Evolutionary conservation across 2,113 vertebrate genomes (phyloP).

Genomic region (Sterrhoptilus dennistouni): DNA sequence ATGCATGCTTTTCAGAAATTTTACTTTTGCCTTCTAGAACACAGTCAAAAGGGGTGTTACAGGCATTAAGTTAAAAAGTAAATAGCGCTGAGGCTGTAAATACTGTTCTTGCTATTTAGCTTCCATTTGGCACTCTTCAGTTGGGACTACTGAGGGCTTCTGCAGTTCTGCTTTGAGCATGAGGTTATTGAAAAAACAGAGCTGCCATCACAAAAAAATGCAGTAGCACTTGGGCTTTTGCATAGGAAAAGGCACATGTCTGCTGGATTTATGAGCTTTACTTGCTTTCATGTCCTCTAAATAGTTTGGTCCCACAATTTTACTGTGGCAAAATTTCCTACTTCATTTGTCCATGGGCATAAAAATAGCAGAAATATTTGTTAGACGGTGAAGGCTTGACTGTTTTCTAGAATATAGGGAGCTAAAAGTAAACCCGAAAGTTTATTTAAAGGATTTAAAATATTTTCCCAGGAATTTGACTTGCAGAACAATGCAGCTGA

Average conservation of each 20-base stretch:
- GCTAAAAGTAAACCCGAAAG: background rate
- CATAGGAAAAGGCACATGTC: background rate
- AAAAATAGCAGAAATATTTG: background rate
- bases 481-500: background rate
- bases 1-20: background rate
- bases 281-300: background rate
- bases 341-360: background rate
- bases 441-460: background rate
- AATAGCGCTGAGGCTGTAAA: background rate
- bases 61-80: background rate
- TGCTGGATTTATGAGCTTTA: background rate
- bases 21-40: background rate
- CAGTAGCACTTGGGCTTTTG: background rate
- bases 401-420: background rate
- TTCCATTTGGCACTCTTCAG: background rate
- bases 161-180: background rate
- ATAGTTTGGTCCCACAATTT: background rate
- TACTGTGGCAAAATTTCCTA: background rate
- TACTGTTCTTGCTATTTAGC: background rate
- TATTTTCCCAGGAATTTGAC: background rate
- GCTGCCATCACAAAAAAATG: background rate
- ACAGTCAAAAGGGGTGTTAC: background rate
- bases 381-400: background rate
- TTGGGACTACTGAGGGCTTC: background rate
- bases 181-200: background rate